These are phyloP conservation scores for Bibio marci DNA, from an alignment of 2,888 invertebrate species.

Conservation along the genomic window DNA sequence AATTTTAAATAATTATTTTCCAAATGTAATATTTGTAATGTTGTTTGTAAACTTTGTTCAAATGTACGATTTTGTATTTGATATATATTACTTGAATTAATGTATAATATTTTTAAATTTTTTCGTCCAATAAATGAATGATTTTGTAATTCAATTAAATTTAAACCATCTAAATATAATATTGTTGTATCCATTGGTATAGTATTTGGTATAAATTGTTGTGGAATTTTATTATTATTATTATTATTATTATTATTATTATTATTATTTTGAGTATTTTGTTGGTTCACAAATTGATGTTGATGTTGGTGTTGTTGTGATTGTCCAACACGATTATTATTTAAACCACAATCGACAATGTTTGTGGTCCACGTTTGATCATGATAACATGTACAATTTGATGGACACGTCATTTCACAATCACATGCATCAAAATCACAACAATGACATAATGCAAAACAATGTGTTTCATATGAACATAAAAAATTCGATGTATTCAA, in stretches of 20 bases:
- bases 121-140: constrained; percentile 82
- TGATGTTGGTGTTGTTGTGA: constrained; percentile 16
- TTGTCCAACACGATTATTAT: constrained; percentile 12
- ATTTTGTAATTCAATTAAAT: constrained; percentile 64
- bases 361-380: constrained; percentile 88
- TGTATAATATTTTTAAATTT: constrained; percentile 69
- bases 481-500: constrained; percentile 72
- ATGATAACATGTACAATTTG: constrained; percentile 86
- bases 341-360: constrained; percentile 70
- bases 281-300: constrained; percentile 14
- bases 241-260: too few species aligned
- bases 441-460: constrained; percentile 88
- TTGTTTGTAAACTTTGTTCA: constrained; percentile 48
- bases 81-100: constrained; percentile 71
- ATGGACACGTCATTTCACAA: constrained; percentile 92
- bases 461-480: constrained; percentile 83
- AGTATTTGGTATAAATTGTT: constrained; percentile 39
- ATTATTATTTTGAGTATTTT: too few species aligned
- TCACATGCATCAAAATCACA: constrained; percentile 94
- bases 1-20: constrained; percentile 69
- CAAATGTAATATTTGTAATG: constrained; percentile 63
- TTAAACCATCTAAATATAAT: constrained; percentile 81
- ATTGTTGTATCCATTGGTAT: constrained; percentile 92
- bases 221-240: too few species aligned
- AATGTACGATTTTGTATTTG: constrained; percentile 81